Percentiles rank a stretch among this genome's conserved stretches.
phyloP scores from a whole-genome alignment of 2,113 vertebrate genomes.

The Camelus dromedarius region DNA sequence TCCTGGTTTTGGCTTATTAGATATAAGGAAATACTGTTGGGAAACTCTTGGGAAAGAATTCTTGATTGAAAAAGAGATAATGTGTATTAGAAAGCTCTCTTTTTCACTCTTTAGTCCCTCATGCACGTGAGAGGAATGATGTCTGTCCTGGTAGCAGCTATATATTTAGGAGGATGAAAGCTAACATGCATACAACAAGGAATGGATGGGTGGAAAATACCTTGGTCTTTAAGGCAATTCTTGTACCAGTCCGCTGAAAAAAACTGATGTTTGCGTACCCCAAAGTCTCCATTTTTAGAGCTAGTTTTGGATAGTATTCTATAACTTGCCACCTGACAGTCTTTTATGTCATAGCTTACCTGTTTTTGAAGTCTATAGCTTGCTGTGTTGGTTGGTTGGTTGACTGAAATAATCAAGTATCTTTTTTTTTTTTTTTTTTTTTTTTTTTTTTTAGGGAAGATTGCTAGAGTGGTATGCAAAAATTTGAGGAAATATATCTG shows the following conservation, averaged over 20 bases:
- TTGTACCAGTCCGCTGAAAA: background rate
- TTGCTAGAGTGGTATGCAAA: background rate
- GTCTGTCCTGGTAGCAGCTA: background rate
- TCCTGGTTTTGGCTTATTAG: background rate
- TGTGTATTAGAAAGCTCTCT: background rate
- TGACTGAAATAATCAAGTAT: background rate
- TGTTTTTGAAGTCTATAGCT: background rate
- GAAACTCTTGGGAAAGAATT: background rate
- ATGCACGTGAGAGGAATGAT: background rate
- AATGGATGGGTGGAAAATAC: background rate
- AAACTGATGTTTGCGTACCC: fast-evolving
- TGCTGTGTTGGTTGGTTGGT: background rate
- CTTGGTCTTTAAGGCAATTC: background rate
- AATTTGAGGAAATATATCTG: background rate
- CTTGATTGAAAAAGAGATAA: background rate
- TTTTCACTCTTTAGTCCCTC: background rate
- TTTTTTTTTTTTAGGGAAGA: background rate
- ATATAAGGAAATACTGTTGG: background rate
- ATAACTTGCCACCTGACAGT: background rate
- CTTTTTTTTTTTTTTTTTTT: background rate
- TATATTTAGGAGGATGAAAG: background rate
- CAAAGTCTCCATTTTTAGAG: background rate
- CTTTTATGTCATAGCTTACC: background rate
- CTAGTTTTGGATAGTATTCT: background rate
- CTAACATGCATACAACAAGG: background rate